Evolutionary conservation across 2,797 vertebrate species (phyloP).

Genomic region (Brotula barbata): DNA sequence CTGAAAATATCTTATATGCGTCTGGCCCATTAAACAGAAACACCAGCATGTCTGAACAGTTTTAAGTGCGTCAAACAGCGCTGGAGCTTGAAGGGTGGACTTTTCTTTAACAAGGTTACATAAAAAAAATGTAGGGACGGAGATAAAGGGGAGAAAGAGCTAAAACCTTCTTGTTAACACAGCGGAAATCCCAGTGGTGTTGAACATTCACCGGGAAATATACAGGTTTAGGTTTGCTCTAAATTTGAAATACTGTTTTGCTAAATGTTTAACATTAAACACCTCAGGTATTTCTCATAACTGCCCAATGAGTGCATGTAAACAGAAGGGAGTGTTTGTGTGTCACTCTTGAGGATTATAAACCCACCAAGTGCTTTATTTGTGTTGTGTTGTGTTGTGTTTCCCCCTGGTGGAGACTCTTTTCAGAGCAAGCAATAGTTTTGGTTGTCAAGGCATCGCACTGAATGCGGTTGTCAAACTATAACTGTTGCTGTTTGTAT

Average conservation of each 20-base stretch:
- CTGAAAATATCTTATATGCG: slow-evolving; percentile 2
- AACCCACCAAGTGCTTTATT: slow-evolving; percentile 10
- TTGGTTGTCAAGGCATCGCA: slow-evolving; percentile 8
- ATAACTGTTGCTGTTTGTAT: slow-evolving; percentile 2
- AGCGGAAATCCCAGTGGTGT: slow-evolving; percentile 17
- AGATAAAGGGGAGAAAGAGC: background rate
- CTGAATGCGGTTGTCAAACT: slow-evolving; percentile 12
- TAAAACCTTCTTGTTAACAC: slow-evolving; percentile 23
- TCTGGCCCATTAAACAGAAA: background rate
- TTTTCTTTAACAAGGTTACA: slow-evolving; percentile 2
- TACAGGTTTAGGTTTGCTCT: slow-evolving; percentile 14
- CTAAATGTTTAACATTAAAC: slow-evolving; percentile 26
- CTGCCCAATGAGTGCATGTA: slow-evolving; percentile 30
- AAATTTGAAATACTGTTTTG: slow-evolving; percentile 26
- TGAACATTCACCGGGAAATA: background rate
- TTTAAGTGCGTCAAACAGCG: slow-evolving; percentile 5
- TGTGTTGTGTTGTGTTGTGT: slow-evolving; percentile 37
- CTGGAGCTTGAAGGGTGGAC: background rate
- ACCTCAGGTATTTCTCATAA: slow-evolving; percentile 22
- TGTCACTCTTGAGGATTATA: background rate
- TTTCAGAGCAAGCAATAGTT: slow-evolving; percentile 19
- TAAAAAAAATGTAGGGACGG: background rate
- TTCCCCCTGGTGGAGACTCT: slow-evolving; percentile 65
- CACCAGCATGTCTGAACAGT: slow-evolving; percentile 9
- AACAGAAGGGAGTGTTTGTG: slow-evolving; percentile 41